phyloP scores from a whole-genome alignment of 2,113 vertebrate species.

The Corynorhinus townsendii region DNA sequence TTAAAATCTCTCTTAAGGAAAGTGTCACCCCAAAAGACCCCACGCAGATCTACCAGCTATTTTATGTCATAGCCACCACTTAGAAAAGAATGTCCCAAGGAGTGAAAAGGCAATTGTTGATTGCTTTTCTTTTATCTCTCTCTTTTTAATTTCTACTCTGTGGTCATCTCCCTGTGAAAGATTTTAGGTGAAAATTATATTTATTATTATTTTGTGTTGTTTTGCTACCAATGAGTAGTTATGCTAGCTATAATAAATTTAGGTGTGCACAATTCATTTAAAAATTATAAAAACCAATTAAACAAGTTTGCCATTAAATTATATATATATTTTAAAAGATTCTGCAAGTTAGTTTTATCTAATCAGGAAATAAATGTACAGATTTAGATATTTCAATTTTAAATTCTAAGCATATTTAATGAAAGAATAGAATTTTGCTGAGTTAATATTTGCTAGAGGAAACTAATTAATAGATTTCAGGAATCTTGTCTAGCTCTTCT shows the following conservation, averaged over 20 bases:
- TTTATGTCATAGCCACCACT: not conserved
- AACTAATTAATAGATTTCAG: constrained; percentile 67
- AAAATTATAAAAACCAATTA: not conserved
- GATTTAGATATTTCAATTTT: constrained; percentile 57
- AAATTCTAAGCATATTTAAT: constrained; percentile 52
- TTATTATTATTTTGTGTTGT: not conserved
- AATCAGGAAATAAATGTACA: constrained; percentile 14
- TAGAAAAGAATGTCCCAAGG: not conserved
- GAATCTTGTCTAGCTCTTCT: constrained; percentile 41
- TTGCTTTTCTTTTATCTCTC: not conserved
- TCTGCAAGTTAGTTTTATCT: not conserved
- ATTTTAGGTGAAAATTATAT: constrained; percentile 14
- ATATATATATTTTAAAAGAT: not conserved
- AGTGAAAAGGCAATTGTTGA: not conserved
- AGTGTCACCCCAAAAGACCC: not conserved
- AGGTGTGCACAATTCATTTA: not conserved
- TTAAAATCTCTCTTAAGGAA: constrained; percentile 21
- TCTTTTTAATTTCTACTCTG: constrained; percentile 26
- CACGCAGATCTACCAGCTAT: not conserved
- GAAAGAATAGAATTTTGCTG: constrained; percentile 50
- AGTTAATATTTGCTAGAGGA: constrained; percentile 69
- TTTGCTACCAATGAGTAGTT: not conserved
- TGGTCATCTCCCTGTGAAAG: not conserved
- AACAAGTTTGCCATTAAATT: constrained; percentile 14
- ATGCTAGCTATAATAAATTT: not conserved